phyloP scores from a whole-genome alignment of 2,888 invertebrate genomes.

The Drosophila algonquin region DNA sequence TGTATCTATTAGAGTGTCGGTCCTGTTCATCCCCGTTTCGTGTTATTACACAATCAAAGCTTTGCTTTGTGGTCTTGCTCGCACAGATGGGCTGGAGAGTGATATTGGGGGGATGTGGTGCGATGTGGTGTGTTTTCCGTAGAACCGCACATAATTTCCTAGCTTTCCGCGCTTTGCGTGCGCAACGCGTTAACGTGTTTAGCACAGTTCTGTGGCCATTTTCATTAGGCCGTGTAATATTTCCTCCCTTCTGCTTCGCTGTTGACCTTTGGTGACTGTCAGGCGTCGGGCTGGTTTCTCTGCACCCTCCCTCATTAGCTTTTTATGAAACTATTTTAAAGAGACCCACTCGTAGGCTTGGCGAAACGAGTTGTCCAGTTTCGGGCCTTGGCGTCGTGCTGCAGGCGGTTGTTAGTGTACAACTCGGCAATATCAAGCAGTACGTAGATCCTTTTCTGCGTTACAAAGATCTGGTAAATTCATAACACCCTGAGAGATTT shows the following conservation, averaged over 20 bases:
- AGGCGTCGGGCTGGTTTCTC: not conserved
- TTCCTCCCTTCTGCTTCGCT: slow-evolving; percentile 34
- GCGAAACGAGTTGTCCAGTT: too few relatives aligned
- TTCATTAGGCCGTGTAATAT: slow-evolving; percentile 67
- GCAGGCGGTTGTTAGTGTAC: too few relatives aligned
- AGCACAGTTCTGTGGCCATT: slow-evolving; percentile 74
- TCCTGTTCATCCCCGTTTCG: slow-evolving; percentile 46
- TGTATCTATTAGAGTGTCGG: not conserved
- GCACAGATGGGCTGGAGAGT: slow-evolving; percentile 5
- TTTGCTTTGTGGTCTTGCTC: slow-evolving; percentile 8
- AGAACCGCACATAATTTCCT: slow-evolving; percentile 44
- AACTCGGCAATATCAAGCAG: too few relatives aligned
- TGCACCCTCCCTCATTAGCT: too few relatives aligned
- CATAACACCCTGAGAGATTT: too few relatives aligned
- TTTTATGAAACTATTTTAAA: too few relatives aligned
- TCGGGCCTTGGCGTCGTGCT: too few relatives aligned
- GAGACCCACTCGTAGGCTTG: too few relatives aligned
- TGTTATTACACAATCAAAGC: slow-evolving; percentile 57
- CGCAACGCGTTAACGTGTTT: slow-evolving; percentile 72
- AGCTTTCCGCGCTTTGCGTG: slow-evolving; percentile 63
- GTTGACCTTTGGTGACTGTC: slow-evolving; percentile 15
- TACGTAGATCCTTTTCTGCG: too few relatives aligned
- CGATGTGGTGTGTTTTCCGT: not conserved
- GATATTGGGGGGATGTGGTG: not conserved
- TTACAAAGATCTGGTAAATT: too few relatives aligned